Percentiles rank a stretch among this genome's conserved stretches.
Evolutionary conservation across 2,797 vertebrate species (phyloP).

Genomic region (Acrossocheilus fasciatus): DNA sequence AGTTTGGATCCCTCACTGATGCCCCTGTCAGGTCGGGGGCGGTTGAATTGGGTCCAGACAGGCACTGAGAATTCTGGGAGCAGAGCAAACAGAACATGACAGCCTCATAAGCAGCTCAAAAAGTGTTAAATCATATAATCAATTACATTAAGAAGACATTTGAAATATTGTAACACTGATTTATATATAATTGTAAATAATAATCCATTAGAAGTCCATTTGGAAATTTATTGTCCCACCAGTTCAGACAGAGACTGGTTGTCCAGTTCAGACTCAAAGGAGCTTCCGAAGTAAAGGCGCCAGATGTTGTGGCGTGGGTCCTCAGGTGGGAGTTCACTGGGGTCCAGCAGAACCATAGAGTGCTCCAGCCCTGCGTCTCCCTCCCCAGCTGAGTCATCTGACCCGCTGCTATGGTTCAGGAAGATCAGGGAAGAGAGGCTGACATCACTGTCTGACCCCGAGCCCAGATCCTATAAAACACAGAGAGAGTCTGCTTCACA

Average conservation of each 20-base stretch:
- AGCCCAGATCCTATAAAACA: slow-evolving; percentile 83
- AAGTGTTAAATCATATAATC: neutral
- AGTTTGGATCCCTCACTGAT: slow-evolving; percentile 75
- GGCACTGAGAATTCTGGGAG: slow-evolving; percentile 82
- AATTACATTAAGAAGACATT: neutral
- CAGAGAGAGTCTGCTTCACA: slow-evolving; percentile 10
- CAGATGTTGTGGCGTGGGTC: slow-evolving; percentile 85
- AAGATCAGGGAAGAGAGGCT: slow-evolving; percentile 97
- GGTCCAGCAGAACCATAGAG: slow-evolving; percentile 83
- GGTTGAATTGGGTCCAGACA: slow-evolving; percentile 85
- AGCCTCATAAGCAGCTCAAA: neutral
- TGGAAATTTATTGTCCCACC: slow-evolving; percentile 72
- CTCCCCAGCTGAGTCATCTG: slow-evolving; percentile 89
- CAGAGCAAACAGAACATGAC: neutral
- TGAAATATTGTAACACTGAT: neutral
- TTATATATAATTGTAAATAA: neutral
- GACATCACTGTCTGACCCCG: slow-evolving; percentile 91
- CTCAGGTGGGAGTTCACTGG: slow-evolving; percentile 81
- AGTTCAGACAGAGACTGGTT: slow-evolving; percentile 85
- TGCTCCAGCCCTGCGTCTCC: slow-evolving; percentile 83
- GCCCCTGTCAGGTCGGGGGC: slow-evolving; percentile 79
- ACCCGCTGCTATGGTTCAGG: slow-evolving; percentile 92
- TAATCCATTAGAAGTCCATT: neutral
- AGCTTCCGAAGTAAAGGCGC: slow-evolving; percentile 97
- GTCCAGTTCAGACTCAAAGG: slow-evolving; percentile 90